Evolutionary conservation across 1,140 invertebrate species (phyloP).

Genomic region (Onthophagus taurus): DNA sequence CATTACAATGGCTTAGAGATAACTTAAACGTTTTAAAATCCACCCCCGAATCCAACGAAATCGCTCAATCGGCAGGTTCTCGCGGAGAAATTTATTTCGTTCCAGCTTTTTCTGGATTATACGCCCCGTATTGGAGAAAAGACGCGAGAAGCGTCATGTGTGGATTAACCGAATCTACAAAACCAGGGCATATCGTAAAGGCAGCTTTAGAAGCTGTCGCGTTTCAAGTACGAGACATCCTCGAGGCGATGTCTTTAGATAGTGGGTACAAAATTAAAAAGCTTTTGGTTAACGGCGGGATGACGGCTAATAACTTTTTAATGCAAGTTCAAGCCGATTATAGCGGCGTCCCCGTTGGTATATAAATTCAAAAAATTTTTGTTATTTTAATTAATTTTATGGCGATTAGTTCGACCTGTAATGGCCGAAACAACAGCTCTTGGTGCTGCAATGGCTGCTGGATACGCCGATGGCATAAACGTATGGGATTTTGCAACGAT

Average conservation of each 20-base stretch:
- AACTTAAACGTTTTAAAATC: slow-evolving; percentile 73
- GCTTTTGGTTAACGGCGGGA: slow-evolving; percentile 84
- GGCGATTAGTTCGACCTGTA: slow-evolving; percentile 60
- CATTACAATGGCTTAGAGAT: slow-evolving; percentile 79
- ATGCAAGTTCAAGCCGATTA: slow-evolving; percentile 92
- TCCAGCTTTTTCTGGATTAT: slow-evolving; percentile 90
- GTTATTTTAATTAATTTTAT: background rate
- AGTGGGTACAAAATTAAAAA: slow-evolving; percentile 72
- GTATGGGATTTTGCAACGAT: slow-evolving; percentile 53
- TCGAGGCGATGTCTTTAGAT: slow-evolving; percentile 87
- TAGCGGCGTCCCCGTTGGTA: slow-evolving; percentile 66
- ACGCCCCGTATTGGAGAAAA: slow-evolving; percentile 92
- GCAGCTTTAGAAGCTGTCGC: slow-evolving; percentile 86
- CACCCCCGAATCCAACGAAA: slow-evolving; percentile 61
- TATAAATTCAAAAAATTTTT: background rate
- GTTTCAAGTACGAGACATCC: slow-evolving; percentile 73
- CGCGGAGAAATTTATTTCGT: slow-evolving; percentile 90
- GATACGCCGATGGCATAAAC: slow-evolving; percentile 70
- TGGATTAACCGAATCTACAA: slow-evolving; percentile 65
- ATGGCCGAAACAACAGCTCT: slow-evolving; percentile 89
- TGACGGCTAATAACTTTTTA: slow-evolving; percentile 79
- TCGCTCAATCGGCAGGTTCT: slow-evolving; percentile 58
- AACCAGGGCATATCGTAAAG: slow-evolving; percentile 74
- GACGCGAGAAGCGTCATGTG: slow-evolving; percentile 77
- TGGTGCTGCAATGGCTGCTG: slow-evolving; percentile 88